Percentiles rank a stretch among this genome's conserved stretches.
Evolutionary conservation across 2,113 vertebrate genomes (phyloP).

Genomic region (Vicugna pacos): DNA sequence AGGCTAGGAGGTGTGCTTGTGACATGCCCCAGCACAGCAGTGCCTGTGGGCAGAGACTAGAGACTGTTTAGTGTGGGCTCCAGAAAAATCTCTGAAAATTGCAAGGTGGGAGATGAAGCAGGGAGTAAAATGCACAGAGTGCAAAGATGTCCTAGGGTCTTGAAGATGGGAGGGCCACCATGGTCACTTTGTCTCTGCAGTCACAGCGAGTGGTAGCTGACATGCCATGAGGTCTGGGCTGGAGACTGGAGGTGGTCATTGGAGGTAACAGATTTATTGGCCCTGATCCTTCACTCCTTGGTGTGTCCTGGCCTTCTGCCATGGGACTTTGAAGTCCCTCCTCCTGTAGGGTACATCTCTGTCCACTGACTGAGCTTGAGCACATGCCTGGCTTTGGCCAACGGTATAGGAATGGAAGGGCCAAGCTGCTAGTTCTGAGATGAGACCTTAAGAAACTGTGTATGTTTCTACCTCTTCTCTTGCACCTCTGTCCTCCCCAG

Average conservation of each 20-base stretch:
- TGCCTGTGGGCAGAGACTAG: rapidly evolving
- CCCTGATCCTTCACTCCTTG: too few species aligned
- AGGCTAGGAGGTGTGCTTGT: rapidly evolving
- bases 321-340: neutral
- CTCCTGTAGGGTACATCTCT: neutral
- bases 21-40: rapidly evolving
- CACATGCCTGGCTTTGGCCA: neutral
- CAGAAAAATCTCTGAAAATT: neutral
- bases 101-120: neutral
- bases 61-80: rapidly evolving
- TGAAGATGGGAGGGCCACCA: neutral
- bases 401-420: neutral
- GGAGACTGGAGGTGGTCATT: too few species aligned
- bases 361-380: neutral
- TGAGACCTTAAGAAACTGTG: neutral
- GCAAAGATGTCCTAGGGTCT: neutral
- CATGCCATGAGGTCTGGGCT: neutral
- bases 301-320: neutral
- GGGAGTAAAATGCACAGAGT: neutral
- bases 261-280: too few species aligned
- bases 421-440: neutral
- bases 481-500: rapidly evolving
- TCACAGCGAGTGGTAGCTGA: rapidly evolving
- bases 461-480: neutral
- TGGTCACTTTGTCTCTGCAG: rapidly evolving